Conservation (phyloP, 2,888 invertebrate genomes). For the Cremastinae sp. region DNA sequence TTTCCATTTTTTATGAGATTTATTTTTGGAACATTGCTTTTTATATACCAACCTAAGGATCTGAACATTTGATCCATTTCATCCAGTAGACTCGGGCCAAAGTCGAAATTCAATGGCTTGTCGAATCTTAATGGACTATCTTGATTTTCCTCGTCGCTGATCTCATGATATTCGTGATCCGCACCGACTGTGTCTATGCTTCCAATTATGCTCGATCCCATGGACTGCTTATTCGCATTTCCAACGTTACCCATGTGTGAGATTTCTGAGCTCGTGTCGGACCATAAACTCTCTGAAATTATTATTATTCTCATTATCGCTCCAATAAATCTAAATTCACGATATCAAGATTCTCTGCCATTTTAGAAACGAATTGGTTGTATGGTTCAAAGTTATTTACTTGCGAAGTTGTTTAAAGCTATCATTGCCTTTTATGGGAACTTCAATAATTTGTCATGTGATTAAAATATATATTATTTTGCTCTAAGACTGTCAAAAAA, state of each 20-base stretch:
- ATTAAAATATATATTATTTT: too few species aligned
- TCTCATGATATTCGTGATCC: slow-evolving; percentile 90
- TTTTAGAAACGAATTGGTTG: background rate
- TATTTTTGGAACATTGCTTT: background rate
- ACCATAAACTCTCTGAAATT: slow-evolving; percentile 75
- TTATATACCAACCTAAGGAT: slow-evolving; percentile 79
- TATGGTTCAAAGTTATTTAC: too few species aligned
- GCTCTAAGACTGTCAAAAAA: too few species aligned
- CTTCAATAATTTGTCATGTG: too few species aligned
- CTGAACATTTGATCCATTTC: slow-evolving; percentile 94
- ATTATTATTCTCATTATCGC: background rate
- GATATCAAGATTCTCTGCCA: background rate
- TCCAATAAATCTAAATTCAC: background rate
- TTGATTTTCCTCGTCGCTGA: slow-evolving; percentile 88
- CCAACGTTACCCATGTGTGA: slow-evolving; percentile 70
- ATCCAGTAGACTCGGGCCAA: slow-evolving; percentile 94
- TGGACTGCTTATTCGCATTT: slow-evolving; percentile 69
- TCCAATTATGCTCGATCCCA: slow-evolving; percentile 68
- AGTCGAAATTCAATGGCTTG: slow-evolving; percentile 84
- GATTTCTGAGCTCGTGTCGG: slow-evolving; percentile 74
- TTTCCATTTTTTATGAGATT: slow-evolving; percentile 1
- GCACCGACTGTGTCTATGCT: slow-evolving; percentile 68
- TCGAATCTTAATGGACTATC: slow-evolving; percentile 80
- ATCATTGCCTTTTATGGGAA: too few species aligned
- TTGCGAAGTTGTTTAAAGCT: too few species aligned